A percentile compares a stretch with the other conserved stretches of the same genome.
These are phyloP conservation scores for Nycticryphes semicollaris DNA, from an alignment of 2,113 vertebrate genomes.

Conservation along the genomic window DNA sequence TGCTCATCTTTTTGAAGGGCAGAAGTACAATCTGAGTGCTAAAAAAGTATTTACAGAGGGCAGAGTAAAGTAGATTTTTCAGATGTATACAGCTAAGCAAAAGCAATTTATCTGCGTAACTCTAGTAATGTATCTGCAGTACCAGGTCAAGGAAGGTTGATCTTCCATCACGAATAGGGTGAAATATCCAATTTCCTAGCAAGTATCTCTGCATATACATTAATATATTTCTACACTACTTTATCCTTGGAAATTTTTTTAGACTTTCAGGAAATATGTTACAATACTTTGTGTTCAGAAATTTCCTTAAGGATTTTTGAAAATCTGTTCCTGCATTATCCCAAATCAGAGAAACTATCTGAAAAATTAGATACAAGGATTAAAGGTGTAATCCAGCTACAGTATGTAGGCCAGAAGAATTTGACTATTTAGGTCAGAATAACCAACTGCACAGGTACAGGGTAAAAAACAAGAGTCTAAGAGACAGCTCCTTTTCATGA, in stretches of 20 bases:
- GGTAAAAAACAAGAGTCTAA: not conserved
- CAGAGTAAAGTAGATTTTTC: not conserved
- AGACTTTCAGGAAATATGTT: not conserved
- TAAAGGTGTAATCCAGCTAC: not conserved
- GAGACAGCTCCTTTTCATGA: not conserved
- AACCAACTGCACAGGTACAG: not conserved
- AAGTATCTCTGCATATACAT: not conserved
- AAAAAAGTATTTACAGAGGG: not conserved
- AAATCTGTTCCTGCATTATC: not conserved
- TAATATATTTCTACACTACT: not conserved
- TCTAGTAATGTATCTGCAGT: not conserved
- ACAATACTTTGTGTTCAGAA: not conserved
- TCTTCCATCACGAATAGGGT: not conserved
- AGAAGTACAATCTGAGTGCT: not conserved
- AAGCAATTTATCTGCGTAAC: not conserved
- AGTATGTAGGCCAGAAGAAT: not conserved
- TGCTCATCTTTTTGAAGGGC: conserved; percentile 11
- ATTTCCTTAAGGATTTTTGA: not conserved
- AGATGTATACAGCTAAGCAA: not conserved
- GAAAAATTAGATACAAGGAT: not conserved
- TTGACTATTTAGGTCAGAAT: not conserved
- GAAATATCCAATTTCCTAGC: not conserved
- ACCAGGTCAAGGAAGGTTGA: not conserved
- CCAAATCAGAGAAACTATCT: not conserved
- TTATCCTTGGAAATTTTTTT: not conserved